Evolutionary conservation across 2,888 invertebrate genomes (phyloP).

Genomic region (Mythimna impura): DNA sequence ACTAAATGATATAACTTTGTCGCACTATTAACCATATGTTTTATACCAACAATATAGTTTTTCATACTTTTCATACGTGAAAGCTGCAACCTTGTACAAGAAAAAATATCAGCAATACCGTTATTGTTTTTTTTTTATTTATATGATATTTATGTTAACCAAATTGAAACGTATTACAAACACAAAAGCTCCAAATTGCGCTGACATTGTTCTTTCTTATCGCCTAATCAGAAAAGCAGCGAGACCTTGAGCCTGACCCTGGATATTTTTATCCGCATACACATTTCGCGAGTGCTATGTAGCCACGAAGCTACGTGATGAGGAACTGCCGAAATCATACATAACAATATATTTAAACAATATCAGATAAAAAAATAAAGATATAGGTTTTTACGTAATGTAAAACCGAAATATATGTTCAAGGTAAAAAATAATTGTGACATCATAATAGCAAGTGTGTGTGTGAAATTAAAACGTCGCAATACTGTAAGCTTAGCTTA

Average conservation of each 20-base stretch:
- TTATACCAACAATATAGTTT: constrained; percentile 57
- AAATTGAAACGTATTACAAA: constrained; percentile 73
- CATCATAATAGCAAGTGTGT: constrained; percentile 36
- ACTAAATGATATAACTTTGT: constrained; percentile 1
- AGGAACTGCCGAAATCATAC: constrained; percentile 72
- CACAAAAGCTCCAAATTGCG: constrained; percentile 73
- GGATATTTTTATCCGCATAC: constrained; percentile 88
- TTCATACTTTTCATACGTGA: constrained; percentile 72
- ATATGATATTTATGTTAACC: constrained; percentile 51
- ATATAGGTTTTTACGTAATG: constrained; percentile 64
- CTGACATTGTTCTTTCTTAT: constrained; percentile 77
- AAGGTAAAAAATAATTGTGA: constrained; percentile 54
- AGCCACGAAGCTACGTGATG: constrained; percentile 78
- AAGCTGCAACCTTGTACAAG: constrained; percentile 81
- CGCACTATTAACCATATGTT: background rate
- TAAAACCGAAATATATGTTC: constrained; percentile 49
- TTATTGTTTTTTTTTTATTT: constrained; percentile 83
- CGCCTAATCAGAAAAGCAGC: constrained; percentile 88
- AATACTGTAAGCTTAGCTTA: constrained; percentile 4
- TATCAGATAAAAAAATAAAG: constrained; percentile 71
- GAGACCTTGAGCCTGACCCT: constrained; percentile 89
- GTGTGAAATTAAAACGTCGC: constrained; percentile 37
- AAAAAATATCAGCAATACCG: constrained; percentile 84
- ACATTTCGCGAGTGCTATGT: constrained; percentile 85
- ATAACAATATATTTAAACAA: constrained; percentile 62